These are phyloP conservation scores for Premnoplex brunnescens DNA, from an alignment of 2,797 vertebrate genomes.

Conservation along the genomic window DNA sequence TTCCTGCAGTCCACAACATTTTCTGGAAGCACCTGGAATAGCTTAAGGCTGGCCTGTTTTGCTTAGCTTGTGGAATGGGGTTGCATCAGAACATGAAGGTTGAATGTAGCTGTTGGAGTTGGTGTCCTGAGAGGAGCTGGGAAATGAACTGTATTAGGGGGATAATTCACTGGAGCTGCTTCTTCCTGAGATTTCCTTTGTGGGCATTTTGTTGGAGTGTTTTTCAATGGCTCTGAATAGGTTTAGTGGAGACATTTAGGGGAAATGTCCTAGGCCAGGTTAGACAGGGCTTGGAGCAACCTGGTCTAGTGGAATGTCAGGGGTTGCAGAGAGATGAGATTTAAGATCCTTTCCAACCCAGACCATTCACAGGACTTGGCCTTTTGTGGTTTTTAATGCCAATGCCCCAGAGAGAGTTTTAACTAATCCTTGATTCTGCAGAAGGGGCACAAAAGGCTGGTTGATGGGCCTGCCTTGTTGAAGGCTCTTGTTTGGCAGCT, in stretches of 20 bases:
- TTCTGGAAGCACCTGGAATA: background rate
- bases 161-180: background rate
- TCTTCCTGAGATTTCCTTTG: background rate
- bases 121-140: background rate
- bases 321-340: background rate
- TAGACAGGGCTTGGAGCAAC: fast-evolving
- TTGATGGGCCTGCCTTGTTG: background rate
- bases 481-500: constrained; percentile 1
- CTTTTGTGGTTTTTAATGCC: background rate
- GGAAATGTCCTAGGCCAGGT: too few species aligned
- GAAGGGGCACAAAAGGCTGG: background rate
- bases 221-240: background rate
- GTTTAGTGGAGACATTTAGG: background rate
- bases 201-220: background rate
- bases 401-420: background rate
- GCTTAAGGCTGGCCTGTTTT: background rate
- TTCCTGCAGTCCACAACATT: background rate
- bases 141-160: background rate
- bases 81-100: background rate
- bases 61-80: background rate
- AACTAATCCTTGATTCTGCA: fast-evolving
- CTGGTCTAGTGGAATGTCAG: background rate
- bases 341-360: background rate
- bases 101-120: background rate
- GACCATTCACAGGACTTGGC: background rate